Conservation (phyloP, 37 sponge, comb jelly and placozoan species). For the Amphimedon queenslandica region DNA sequence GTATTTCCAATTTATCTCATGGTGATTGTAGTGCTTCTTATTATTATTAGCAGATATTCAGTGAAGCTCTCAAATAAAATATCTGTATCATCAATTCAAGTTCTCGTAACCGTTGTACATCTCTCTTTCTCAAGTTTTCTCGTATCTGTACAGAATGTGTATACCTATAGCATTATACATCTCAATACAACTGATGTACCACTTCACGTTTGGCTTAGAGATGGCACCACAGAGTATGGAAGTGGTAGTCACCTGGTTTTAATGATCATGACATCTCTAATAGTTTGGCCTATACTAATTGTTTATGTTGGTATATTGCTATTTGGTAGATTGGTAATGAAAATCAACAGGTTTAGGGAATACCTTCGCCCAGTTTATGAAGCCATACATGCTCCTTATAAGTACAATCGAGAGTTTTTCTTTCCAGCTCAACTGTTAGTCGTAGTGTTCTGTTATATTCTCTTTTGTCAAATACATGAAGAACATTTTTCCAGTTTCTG, state of each 20-base stretch:
- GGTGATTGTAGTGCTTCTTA: not conserved
- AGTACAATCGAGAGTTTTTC: not conserved
- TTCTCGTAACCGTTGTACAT: slow-evolving; percentile 34
- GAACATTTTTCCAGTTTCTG: too few relatives aligned
- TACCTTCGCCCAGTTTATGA: not conserved
- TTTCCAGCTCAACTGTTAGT: too few relatives aligned
- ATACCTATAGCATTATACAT: slow-evolving; percentile 15
- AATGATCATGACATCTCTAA: not conserved
- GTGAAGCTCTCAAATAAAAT: not conserved
- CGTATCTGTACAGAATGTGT: slow-evolving; percentile 1
- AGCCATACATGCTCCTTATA: not conserved
- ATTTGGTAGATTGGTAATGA: not conserved
- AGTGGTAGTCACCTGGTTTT: not conserved
- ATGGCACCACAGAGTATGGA: not conserved
- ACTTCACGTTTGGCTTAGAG: not conserved
- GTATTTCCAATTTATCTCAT: slow-evolving; percentile 39
- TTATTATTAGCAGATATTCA: slow-evolving; percentile 1
- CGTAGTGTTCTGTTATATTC: too few relatives aligned
- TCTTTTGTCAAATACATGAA: too few relatives aligned
- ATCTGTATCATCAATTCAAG: slow-evolving; percentile 19
- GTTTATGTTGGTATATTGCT: not conserved
- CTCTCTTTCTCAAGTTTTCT: slow-evolving; percentile 32
- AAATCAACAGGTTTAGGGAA: not conserved
- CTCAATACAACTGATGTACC: not conserved
- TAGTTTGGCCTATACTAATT: not conserved